Base-by-base conservation (phyloP, 2,888 invertebrate genomes). In the Zaprionus obscuricornis region DNA sequence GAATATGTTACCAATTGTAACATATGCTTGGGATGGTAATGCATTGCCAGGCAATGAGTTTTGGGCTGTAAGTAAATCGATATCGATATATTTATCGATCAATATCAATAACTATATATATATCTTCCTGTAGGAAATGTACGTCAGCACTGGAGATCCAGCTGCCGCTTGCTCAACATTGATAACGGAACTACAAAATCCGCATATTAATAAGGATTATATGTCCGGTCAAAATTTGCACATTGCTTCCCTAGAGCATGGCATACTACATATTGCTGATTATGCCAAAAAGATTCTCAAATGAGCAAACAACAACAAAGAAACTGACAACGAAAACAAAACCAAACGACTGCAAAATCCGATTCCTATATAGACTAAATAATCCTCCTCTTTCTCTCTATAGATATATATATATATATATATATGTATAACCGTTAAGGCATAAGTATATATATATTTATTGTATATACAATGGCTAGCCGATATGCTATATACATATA, bases 21-120 rank as follows among this genome's bases (percentile, higher is more conserved):
- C 93, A 0, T 95, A 94, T 77, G 93, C 95, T 0, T 94, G 94
- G 93, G 94, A 95, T 82, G 93, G 94, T 4, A 95, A 95, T 79
- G 92, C 94, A 0, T 91, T 94, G 54, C 94, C 95, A 0, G 95
- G 94, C 34, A 95, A 95, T 74, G 95, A 95, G 81, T 95, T 93
- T 86, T 95, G 95, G 95, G 87, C 88, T 71, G 92, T 92, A 49
- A 89, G 63, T 50, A n/a, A n/a, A n/a, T n/a, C n/a, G n/a, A n/a
- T n/a, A n/a, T n/a, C n/a, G 7, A 22, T 22, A 22, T 22, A 22
- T 22, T 5, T 5, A 5, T 22, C 7, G 22, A 22, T 5, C 4
- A 22, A 22, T 22, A 7, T 22, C 7, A 5, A 22, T 22, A 22
- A 22, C 7, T 22, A 5, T 0, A 24, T 6, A 18, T 34, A 6